phyloP scores from a whole-genome alignment of 2,113 vertebrate species.

The Phalacrocorax aristotelis region DNA sequence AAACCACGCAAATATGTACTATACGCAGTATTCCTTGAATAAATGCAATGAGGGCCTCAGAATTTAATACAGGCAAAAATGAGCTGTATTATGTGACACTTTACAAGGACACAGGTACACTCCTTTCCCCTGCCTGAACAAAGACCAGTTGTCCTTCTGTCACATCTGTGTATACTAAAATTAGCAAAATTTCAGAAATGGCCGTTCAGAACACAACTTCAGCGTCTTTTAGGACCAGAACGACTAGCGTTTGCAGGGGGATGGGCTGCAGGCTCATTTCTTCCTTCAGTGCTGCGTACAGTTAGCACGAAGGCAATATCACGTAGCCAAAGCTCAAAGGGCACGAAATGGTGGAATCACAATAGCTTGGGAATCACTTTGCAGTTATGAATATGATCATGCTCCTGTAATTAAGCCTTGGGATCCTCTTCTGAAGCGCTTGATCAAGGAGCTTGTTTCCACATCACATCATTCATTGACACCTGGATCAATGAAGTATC shows the following conservation, averaged over 20 bases:
- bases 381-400: background rate
- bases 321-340: background rate
- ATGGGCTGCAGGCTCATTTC: background rate
- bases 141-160: background rate
- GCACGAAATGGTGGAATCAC: background rate
- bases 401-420: background rate
- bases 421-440: background rate
- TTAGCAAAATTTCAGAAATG: background rate
- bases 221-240: background rate
- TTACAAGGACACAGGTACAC: background rate
- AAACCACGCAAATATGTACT: background rate
- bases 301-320: background rate
- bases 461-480: background rate
- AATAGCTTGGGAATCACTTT: background rate
- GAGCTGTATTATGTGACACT: background rate
- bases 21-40: background rate
- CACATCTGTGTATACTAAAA: background rate
- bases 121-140: background rate
- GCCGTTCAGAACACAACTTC: background rate
- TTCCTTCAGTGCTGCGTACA: background rate
- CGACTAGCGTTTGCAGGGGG: background rate
- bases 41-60: background rate
- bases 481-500: background rate
- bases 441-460: background rate
- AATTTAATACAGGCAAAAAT: background rate